These are phyloP conservation scores for Agapornis canus DNA, from an alignment of 2,797 vertebrate genomes.

Conservation along the genomic window DNA sequence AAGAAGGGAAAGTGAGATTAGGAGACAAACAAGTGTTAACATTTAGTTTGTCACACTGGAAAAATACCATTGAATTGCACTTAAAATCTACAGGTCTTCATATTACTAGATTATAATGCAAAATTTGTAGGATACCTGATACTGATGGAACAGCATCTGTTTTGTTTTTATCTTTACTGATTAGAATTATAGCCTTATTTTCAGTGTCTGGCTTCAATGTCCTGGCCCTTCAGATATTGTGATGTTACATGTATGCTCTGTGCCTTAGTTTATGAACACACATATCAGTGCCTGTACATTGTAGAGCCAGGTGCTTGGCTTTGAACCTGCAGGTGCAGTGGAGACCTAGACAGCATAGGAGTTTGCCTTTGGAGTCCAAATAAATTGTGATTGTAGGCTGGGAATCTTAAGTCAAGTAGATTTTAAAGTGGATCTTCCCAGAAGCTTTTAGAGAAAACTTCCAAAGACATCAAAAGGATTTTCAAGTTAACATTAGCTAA, in stretches of 20 bases:
- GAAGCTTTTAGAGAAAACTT: neutral
- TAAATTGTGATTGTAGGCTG: fast-evolving
- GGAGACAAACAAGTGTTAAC: neutral
- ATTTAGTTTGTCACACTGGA: neutral
- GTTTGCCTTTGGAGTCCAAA: neutral
- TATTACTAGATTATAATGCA: neutral
- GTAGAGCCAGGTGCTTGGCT: neutral
- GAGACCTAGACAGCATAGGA: neutral
- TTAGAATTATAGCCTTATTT: neutral
- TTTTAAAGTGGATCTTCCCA: neutral
- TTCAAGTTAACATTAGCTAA: neutral
- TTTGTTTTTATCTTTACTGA: neutral
- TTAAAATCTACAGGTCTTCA: neutral
- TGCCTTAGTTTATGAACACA: neutral
- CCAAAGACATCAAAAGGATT: neutral
- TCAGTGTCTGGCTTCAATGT: neutral
- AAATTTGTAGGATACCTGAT: neutral
- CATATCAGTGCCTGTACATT: neutral
- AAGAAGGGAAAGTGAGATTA: neutral
- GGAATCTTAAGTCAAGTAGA: neutral
- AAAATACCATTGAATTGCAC: neutral
- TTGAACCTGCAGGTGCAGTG: neutral
- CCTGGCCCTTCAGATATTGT: neutral
- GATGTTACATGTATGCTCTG: fast-evolving
- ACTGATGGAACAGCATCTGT: neutral